Percentiles rank a stretch among this genome's conserved stretches.
These are phyloP conservation scores for Hypercompe scribonia DNA, from an alignment of 2,888 invertebrate genomes.

Conservation along the genomic window DNA sequence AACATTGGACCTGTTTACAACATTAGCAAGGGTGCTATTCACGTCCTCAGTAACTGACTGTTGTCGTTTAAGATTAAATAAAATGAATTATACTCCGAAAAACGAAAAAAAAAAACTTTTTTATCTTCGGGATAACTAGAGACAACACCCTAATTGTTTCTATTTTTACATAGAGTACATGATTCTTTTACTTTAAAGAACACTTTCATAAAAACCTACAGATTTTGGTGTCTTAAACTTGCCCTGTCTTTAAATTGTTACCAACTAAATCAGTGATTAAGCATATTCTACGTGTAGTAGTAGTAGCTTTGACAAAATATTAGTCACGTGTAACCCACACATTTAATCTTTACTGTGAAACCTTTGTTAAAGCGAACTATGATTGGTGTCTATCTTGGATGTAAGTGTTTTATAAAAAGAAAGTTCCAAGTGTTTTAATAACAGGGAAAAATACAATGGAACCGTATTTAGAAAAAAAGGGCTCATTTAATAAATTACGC, in stretches of 20 bases:
- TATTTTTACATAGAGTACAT: background rate
- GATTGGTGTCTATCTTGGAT: slow-evolving; percentile 9
- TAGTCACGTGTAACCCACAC: background rate
- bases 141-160: background rate
- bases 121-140: background rate
- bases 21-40: too few species aligned
- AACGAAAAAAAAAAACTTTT: background rate
- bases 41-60: too few species aligned
- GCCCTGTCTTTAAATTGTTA: background rate
- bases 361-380: background rate
- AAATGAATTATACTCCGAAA: too few species aligned
- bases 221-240: too few species aligned
- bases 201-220: too few species aligned
- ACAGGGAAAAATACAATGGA: slow-evolving; percentile 21
- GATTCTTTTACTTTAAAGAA: background rate
- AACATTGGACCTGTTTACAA: too few species aligned
- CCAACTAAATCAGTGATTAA: background rate
- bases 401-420: slow-evolving; percentile 4
- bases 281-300: background rate
- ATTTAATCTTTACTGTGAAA: background rate
- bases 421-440: slow-evolving; percentile 3
- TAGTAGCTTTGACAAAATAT: background rate
- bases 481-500: slow-evolving; percentile 1
- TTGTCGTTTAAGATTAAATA: too few species aligned
- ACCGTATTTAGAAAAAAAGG: slow-evolving; percentile 9